These are phyloP conservation scores for Heterodera filipjevi DNA, from an alignment of 2,888 invertebrate genomes.

Conservation along the genomic window DNA sequence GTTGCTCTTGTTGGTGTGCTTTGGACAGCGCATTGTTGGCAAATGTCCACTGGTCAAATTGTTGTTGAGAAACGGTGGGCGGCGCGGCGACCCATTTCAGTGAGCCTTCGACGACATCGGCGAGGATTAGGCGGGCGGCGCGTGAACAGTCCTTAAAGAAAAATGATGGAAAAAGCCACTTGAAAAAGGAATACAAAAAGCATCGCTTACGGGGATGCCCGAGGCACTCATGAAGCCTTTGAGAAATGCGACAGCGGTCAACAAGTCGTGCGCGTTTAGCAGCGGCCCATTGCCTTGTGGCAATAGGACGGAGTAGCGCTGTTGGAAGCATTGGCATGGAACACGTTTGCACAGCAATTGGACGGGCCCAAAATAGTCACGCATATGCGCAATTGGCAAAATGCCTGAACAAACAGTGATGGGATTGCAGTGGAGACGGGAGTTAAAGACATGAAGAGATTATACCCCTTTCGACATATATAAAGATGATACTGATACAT, in stretches of 20 bases:
- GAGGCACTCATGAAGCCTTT: slow-evolving; percentile 92
- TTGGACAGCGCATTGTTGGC: slow-evolving; percentile 27
- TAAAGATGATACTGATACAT: no score
- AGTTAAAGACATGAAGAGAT: no score
- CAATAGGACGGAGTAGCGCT: slow-evolving; percentile 79
- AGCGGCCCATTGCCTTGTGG: slow-evolving; percentile 70
- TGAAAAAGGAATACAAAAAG: background rate
- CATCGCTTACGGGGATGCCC: slow-evolving; percentile 76
- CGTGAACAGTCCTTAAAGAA: slow-evolving; percentile 77
- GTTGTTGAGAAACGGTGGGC: slow-evolving; percentile 70
- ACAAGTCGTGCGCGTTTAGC: slow-evolving; percentile 68
- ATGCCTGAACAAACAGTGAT: no score
- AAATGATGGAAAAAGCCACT: background rate
- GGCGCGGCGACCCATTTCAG: slow-evolving; percentile 83
- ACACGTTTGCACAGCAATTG: slow-evolving; percentile 75
- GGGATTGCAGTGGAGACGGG: no score
- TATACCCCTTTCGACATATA: no score
- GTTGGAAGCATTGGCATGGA: slow-evolving; percentile 71
- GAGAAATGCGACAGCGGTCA: slow-evolving; percentile 85
- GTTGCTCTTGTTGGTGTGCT: slow-evolving; percentile 37
- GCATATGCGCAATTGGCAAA: slow-evolving; percentile 93
- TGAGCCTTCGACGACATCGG: slow-evolving; percentile 84
- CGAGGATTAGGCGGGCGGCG: slow-evolving; percentile 84
- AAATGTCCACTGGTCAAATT: slow-evolving; percentile 51
- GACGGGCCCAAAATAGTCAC: slow-evolving; percentile 76